These are phyloP conservation scores for Gerris buenoi DNA, from an alignment of 1,140 invertebrate species.

Conservation along the genomic window DNA sequence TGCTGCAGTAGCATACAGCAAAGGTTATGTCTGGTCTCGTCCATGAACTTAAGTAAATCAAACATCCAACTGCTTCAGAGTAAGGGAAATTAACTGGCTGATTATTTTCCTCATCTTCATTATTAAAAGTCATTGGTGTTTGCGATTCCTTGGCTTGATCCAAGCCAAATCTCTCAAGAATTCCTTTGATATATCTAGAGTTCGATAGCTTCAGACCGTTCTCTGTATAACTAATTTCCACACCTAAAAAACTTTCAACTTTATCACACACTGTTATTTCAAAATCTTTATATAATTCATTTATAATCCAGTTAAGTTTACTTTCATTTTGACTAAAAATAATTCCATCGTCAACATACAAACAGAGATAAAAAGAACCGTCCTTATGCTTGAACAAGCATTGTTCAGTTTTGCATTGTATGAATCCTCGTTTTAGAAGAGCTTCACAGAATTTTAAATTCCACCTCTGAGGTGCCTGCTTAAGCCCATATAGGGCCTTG, in stretches of 20 bases:
- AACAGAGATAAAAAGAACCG: neutral
- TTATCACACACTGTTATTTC: neutral
- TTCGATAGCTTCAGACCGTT: neutral
- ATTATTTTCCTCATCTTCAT: neutral
- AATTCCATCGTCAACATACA: neutral
- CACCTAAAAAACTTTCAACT: neutral
- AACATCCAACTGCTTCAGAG: neutral
- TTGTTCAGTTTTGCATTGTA: neutral
- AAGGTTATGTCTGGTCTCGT: neutral
- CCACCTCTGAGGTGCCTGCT: constrained; percentile 27
- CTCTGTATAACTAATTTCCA: neutral
- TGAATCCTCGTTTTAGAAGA: neutral
- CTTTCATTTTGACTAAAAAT: neutral
- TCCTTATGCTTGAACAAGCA: neutral
- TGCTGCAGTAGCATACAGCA: neutral
- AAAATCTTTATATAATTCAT: neutral
- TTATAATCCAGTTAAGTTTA: neutral
- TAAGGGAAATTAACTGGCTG: neutral
- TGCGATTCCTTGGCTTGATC: neutral
- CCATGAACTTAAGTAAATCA: neutral
- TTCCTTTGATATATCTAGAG: neutral
- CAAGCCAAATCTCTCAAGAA: neutral
- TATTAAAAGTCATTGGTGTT: neutral
- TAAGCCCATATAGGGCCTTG: constrained; percentile 31
- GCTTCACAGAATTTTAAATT: constrained; percentile 8